Base-by-base conservation (phyloP, 2,888 invertebrate genomes). In the Anorthoa munda region DNA sequence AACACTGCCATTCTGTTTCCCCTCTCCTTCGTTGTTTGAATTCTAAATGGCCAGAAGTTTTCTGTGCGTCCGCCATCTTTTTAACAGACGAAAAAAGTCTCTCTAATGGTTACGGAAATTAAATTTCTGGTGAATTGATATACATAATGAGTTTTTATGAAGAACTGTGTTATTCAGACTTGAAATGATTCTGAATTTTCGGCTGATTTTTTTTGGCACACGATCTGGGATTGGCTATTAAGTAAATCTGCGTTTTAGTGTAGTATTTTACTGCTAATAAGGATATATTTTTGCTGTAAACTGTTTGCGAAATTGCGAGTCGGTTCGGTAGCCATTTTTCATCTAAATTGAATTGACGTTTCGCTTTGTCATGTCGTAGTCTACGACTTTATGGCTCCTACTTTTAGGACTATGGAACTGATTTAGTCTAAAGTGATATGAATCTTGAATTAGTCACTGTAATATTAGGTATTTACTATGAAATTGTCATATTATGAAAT, bases 1-100 rank as follows among this genome's bases (percentile, higher is more conserved):
- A 72, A 87, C 85, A 86, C 87, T 86, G 92, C 92, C 92, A 94
- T 93, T 93, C 92, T 92, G 93, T 92, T 93, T 91, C 88, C 91
- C 90, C 90, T 89, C 92, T 90, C 93, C 89, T 92, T 88, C 94
- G 94, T 92, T 94, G 93, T 94, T 94, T 92, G 95, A 95, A 95
- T 95, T 94, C 93, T 90, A 94, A 95, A 94, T 92, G 90, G 91
- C 88, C 90, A 80, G 87, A 83, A 91, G 82, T 92, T 92, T 87
- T 66, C 70, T 76, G 82, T 83, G 81, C 79, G 82, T 80, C 74
- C 65, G 86, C 87, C 87, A 87, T 89, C 89, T 92, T 91, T 89
- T 86, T 80, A 84, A 78, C 81, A 82, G 83, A 86, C 82, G 75
- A 79, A 84, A 87, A 90, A 91, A 90, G 89, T 89, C 88, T n/a